phyloP scores from a whole-genome alignment of 2,888 invertebrate species.

The Noctua fimbriata region DNA sequence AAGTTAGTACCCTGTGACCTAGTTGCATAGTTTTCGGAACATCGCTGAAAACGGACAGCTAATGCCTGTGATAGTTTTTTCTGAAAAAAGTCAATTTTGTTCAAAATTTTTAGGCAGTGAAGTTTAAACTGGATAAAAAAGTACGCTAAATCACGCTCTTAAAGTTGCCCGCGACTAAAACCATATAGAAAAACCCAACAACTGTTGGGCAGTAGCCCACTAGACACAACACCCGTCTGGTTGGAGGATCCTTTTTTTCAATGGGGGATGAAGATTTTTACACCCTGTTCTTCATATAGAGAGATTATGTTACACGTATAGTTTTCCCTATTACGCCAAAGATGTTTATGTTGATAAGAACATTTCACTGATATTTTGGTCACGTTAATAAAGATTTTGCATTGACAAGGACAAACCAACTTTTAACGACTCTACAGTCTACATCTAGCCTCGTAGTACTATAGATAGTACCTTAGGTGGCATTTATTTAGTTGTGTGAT shows the following conservation, averaged over 20 bases:
- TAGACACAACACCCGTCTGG: no score
- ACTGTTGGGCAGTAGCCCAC: no score
- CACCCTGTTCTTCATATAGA: no score
- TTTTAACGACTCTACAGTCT: background rate
- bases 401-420: background rate
- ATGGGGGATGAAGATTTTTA: no score
- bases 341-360: background rate
- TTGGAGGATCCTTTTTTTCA: no score
- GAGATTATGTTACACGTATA: no score
- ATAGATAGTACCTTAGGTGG: background rate
- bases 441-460: background rate
- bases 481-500: background rate
- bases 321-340: background rate
- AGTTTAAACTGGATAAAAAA: background rate
- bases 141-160: background rate
- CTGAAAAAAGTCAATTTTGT: slow-evolving; percentile 8
- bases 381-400: background rate
- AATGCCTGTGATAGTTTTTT: slow-evolving; percentile 21
- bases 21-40: slow-evolving; percentile 36
- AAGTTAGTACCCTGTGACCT: slow-evolving; percentile 36
- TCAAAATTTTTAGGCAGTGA: slow-evolving; percentile 18
- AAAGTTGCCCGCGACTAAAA: no score
- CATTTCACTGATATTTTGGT: background rate
- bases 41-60: slow-evolving; percentile 18
- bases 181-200: no score